Base-by-base conservation (phyloP, 2,888 invertebrate species). In the Pardosa pseudoannulata region DNA sequence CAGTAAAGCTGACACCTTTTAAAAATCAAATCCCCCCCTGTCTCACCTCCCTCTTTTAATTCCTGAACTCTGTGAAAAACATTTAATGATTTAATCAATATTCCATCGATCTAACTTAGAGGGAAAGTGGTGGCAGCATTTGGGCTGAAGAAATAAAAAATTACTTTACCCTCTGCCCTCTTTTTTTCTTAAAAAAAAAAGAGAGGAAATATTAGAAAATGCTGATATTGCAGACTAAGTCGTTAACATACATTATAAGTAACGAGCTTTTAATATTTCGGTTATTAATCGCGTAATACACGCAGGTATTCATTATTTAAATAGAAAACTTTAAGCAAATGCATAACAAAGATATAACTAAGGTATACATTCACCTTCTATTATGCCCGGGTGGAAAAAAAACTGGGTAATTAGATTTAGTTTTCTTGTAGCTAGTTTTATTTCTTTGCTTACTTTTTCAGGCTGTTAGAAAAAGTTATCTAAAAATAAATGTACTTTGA, bases 1-100 rank as follows among this genome's bases (percentile, higher is more conserved):
- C 56, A 65, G 67, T 67, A 56, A 78, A 56, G 78, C 76, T 76
- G 76, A 67, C 50, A 68, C 76, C 68, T 71, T 74, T 67, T 73
- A 56, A 56, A 78, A 78, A 65, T 65, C 32, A 72, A 83, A 39
- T 36, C 56, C 65, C 39, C 50, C 56, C 65, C 39, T 31, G 13
- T 62, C 28, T 19, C 64, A 78, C 56, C 41, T 41, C 78, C 85
- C 62, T 62, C 64, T 74, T 74, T 86, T 79, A 79, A 86, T 79
- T 56, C 79, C 64, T 75, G 31, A 81, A 68, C 82, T 76, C 36
- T 36, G 70, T 74, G 85, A 85, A 86, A 86, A 86, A 86, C 85
- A 79, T 86, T 86, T 86, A 86, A 86, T 86, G 85, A 86, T 86
- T 86, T 86, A 86, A 86, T 86, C 85, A 86, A 86, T 86, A 86